Evolutionary conservation across 2,797 vertebrate species (phyloP).

Genomic region (Liasis olivaceus): DNA sequence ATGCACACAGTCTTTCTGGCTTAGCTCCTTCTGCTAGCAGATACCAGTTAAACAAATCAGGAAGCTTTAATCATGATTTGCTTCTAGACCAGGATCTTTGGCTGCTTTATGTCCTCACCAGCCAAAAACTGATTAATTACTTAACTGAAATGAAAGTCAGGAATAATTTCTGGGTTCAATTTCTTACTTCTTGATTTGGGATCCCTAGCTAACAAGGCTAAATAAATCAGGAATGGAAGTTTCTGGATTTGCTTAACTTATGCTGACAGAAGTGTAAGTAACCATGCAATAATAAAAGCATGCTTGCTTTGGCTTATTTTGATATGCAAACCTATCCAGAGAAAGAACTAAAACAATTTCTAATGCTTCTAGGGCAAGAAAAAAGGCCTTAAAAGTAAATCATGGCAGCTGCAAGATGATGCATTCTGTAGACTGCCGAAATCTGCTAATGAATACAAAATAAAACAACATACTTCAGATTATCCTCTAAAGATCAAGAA

Average conservation of each 20-base stretch:
- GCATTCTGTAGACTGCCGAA: background rate
- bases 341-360: background rate
- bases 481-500: background rate
- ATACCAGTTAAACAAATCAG: background rate
- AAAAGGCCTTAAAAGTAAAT: background rate
- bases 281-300: background rate
- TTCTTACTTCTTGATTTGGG: background rate
- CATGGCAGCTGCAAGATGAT: background rate
- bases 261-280: background rate
- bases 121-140: background rate
- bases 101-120: background rate
- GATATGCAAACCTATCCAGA: background rate
- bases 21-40: background rate
- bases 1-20: background rate
- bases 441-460: constrained; percentile 1
- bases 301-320: background rate
- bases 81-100: background rate
- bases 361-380: background rate
- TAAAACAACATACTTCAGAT: background rate
- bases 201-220: background rate
- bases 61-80: background rate
- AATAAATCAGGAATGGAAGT: background rate
- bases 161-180: background rate
- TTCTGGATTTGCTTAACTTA: background rate
- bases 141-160: background rate